Evolutionary conservation across 2,113 vertebrate species (phyloP).

Genomic region (Cavia aperea): DNA sequence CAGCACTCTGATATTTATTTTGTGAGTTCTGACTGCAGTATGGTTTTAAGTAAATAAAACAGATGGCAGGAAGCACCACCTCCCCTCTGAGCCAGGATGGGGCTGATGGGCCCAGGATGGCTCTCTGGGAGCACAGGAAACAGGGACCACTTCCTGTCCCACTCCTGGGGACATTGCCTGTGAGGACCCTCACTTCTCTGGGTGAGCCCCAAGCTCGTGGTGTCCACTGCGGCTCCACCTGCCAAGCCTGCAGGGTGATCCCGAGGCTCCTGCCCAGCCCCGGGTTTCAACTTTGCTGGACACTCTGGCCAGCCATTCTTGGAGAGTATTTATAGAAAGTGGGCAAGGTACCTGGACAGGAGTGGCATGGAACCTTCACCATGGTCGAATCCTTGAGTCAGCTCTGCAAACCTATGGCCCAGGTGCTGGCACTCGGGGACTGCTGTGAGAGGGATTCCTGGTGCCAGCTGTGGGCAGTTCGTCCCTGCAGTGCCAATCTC

Average conservation of each 20-base stretch:
- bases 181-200: background rate
- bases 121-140: too few relatives aligned
- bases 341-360: rapidly evolving
- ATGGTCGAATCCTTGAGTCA: rapidly evolving
- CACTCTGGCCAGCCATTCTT: background rate
- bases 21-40: background rate
- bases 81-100: rapidly evolving
- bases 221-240: background rate
- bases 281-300: background rate
- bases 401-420: background rate
- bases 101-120: background rate
- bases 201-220: background rate
- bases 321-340: rapidly evolving
- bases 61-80: rapidly evolving
- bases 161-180: rapidly evolving
- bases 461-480: rapidly evolving
- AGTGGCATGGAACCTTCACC: rapidly evolving
- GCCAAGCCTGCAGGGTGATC: background rate
- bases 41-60: background rate
- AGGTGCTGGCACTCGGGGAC: background rate
- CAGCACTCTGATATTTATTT: too few relatives aligned
- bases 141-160: rapidly evolving
- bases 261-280: background rate
- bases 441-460: rapidly evolving
- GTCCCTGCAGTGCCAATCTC: rapidly evolving